phyloP scores from a whole-genome alignment of 2,797 vertebrate species.

The Tragopan temminckii region DNA sequence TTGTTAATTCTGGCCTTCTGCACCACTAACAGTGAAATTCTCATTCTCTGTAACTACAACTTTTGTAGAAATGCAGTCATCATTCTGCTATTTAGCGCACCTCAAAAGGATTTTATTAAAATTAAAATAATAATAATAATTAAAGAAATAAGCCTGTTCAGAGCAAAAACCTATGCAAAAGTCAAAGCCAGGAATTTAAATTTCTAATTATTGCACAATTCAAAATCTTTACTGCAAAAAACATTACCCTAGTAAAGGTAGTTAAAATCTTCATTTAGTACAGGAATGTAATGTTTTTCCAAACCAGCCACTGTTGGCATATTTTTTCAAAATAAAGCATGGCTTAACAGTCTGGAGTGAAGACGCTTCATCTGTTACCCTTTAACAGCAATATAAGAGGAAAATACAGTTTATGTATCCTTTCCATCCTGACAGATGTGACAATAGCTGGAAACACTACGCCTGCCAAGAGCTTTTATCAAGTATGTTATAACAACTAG shows the following conservation, averaged over 20 bases:
- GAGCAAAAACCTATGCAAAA: constrained; percentile 15
- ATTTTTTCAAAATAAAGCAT: constrained; percentile 72
- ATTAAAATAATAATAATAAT: neutral
- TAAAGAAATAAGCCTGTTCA: neutral
- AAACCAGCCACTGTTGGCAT: constrained; percentile 19
- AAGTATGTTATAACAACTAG: constrained; percentile 91
- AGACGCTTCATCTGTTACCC: constrained; percentile 72
- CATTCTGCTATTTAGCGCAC: neutral
- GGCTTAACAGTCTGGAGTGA: constrained; percentile 46
- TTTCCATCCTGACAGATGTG: constrained; percentile 86
- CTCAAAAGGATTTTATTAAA: constrained; percentile 9
- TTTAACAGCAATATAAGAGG: constrained; percentile 67
- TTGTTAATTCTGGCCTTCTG: neutral
- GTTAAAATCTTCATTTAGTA: constrained; percentile 57
- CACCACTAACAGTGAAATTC: neutral
- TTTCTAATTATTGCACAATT: neutral
- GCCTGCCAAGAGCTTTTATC: constrained; percentile 92
- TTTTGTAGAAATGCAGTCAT: neutral
- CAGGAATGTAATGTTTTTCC: constrained; percentile 53
- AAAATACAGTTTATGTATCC: constrained; percentile 81
- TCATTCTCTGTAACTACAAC: neutral
- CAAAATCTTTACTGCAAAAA: constrained; percentile 5
- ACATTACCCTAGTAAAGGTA: constrained; percentile 25
- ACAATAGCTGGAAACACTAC: constrained; percentile 86
- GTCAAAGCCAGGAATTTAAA: neutral